These are phyloP conservation scores for Linnaemya tessellans DNA, from an alignment of 2,888 invertebrate genomes.

Conservation along the genomic window DNA sequence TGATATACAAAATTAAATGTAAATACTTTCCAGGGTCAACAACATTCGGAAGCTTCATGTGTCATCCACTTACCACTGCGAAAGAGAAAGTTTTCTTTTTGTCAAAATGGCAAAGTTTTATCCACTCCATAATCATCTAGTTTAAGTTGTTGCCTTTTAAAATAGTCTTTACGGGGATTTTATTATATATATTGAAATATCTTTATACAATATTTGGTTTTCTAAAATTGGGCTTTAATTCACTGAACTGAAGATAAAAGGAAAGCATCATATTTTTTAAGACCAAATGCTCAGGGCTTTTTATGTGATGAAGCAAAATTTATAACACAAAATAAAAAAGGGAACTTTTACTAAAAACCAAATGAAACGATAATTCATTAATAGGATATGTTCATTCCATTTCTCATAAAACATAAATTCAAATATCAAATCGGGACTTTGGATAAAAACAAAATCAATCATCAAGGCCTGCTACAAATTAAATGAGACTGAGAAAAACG, in stretches of 20 bases:
- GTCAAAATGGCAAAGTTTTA: too few species aligned
- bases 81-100: too few species aligned
- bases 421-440: not conserved
- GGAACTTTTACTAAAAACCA: constrained; percentile 14
- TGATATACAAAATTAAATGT: too few species aligned
- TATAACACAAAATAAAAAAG: constrained; percentile 17
- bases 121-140: constrained; percentile 8
- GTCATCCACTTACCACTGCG: too few species aligned
- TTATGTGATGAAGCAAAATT: constrained; percentile 59
- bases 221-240: not conserved
- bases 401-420: not conserved
- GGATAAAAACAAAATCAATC: not conserved
- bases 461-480: not conserved
- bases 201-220: constrained; percentile 25
- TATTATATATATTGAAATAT: constrained; percentile 1
- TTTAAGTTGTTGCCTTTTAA: constrained; percentile 43
- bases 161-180: constrained; percentile 45
- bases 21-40: too few species aligned
- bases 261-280: constrained; percentile 73
- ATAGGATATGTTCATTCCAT: constrained; percentile 24
- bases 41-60: too few species aligned
- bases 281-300: constrained; percentile 81
- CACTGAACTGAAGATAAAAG: not conserved
- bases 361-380: constrained; percentile 13
- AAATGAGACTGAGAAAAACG: constrained; percentile 30